Percentiles rank a stretch among this genome's conserved stretches.
These are phyloP conservation scores for Turritopsis rubra DNA, from an alignment of 30 jellyfish, hydroid and myxozoan species.

Conservation along the genomic window DNA sequence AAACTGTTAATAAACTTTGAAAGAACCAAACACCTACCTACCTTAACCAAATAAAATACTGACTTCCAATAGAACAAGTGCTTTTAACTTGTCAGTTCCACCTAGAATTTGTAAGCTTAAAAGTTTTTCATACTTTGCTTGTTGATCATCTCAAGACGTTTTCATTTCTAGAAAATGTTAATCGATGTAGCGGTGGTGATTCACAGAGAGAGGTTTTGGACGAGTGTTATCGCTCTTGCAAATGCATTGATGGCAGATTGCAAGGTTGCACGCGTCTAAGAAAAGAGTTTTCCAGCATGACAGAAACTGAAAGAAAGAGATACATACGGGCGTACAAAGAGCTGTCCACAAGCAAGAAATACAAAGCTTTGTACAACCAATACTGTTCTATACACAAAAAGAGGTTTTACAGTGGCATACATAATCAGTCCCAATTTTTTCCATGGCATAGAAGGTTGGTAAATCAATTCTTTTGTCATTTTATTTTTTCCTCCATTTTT, in stretches of 20 bases:
- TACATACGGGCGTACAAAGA: slow-evolving; percentile 47
- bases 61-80: too few species aligned
- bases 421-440: slow-evolving; percentile 48
- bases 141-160: background rate
- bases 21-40: too few species aligned
- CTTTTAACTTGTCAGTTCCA: background rate
- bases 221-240: slow-evolving; percentile 77
- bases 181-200: background rate
- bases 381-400: slow-evolving; percentile 37
- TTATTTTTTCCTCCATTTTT: too few species aligned
- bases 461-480: background rate
- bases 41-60: too few species aligned
- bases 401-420: slow-evolving; percentile 47
- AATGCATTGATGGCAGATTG: slow-evolving; percentile 62
- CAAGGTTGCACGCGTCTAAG: slow-evolving; percentile 68
- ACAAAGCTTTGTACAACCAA: slow-evolving; percentile 40
- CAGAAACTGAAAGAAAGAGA: slow-evolving; percentile 45
- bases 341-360: slow-evolving; percentile 48
- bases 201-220: slow-evolving; percentile 17
- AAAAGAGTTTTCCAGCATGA: slow-evolving; percentile 77
- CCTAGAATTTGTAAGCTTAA: too few species aligned
- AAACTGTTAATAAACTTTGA: too few species aligned
- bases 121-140: background rate
- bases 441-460: slow-evolving; percentile 92
- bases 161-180: background rate